phyloP scores from a whole-genome alignment of 2,113 vertebrate genomes.

The Varanus komodoensis region DNA sequence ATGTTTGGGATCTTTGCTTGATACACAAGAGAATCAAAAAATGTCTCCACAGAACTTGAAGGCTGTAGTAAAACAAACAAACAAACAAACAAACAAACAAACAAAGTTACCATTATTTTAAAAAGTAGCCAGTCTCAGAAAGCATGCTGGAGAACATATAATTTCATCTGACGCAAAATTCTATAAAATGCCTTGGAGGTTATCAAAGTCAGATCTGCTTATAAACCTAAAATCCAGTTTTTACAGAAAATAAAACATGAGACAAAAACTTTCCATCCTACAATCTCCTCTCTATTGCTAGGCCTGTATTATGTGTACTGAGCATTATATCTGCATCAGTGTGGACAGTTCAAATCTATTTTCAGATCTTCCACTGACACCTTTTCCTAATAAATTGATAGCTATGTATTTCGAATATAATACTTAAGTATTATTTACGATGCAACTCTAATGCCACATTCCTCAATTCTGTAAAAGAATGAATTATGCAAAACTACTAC shows the following conservation, averaged over 20 bases:
- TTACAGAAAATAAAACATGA: background rate
- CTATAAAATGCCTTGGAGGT: background rate
- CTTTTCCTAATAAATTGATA: background rate
- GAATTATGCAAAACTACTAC: too few relatives aligned
- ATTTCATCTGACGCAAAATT: background rate
- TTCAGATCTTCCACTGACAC: background rate
- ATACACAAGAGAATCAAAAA: constrained; percentile 92
- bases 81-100: constrained; percentile 34
- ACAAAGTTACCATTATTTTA: constrained; percentile 7
- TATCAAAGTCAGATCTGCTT: background rate
- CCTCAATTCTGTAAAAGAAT: background rate
- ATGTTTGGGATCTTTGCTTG: constrained; percentile 89
- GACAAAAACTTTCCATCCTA: background rate
- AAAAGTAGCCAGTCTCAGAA: constrained; percentile 25
- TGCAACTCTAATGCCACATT: too few relatives aligned
- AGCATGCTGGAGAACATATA: background rate
- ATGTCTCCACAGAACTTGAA: constrained; percentile 91
- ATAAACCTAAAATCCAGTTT: background rate
- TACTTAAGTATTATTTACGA: background rate
- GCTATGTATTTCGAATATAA: background rate
- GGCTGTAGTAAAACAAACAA: constrained; percentile 80
- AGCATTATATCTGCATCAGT: background rate
- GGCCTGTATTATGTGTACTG: background rate
- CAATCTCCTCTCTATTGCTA: background rate
- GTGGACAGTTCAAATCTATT: background rate